These are phyloP conservation scores for Bergia sp. DNA, from an alignment of 92 coral and sea anemone genomes.

Conservation along the genomic window DNA sequence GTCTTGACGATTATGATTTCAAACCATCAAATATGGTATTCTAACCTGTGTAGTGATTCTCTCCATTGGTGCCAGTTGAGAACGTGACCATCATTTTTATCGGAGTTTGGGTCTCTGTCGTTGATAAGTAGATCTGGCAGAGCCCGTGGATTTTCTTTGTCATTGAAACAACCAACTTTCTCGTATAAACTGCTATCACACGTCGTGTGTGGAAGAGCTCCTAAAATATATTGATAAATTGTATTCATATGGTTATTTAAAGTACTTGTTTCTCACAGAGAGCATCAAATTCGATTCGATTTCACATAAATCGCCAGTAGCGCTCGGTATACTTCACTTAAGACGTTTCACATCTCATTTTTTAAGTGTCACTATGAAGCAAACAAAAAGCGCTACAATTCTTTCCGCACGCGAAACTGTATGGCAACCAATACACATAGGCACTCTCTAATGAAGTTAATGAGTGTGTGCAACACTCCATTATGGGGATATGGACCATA, in stretches of 20 bases:
- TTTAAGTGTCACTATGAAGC: too few relatives aligned
- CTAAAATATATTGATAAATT: background rate
- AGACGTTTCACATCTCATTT: too few relatives aligned
- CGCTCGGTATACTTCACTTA: too few relatives aligned
- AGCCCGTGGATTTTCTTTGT: background rate
- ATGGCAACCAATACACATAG: background rate
- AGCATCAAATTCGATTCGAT: too few relatives aligned
- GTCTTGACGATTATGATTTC: too few relatives aligned
- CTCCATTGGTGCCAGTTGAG: slow-evolving; percentile 14
- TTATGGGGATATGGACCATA: background rate
- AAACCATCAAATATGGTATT: too few relatives aligned
- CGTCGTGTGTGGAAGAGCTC: background rate
- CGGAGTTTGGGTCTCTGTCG: slow-evolving; percentile 7
- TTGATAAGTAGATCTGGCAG: slow-evolving; percentile 22
- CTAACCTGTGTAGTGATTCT: slow-evolving; percentile 24
- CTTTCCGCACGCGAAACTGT: background rate
- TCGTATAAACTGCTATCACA: slow-evolving; percentile 24
- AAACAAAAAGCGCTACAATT: too few relatives aligned
- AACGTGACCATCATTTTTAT: slow-evolving; percentile 27
- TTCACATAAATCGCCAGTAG: too few relatives aligned
- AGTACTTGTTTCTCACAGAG: background rate
- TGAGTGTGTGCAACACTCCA: too few relatives aligned
- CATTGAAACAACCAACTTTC: slow-evolving; percentile 18
- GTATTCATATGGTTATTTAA: background rate
- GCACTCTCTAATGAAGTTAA: background rate